Percentiles rank a stretch among this genome's conserved stretches.
Conservation (phyloP, 2,113 vertebrate species). For the Hemiscyllium ocellatum region DNA sequence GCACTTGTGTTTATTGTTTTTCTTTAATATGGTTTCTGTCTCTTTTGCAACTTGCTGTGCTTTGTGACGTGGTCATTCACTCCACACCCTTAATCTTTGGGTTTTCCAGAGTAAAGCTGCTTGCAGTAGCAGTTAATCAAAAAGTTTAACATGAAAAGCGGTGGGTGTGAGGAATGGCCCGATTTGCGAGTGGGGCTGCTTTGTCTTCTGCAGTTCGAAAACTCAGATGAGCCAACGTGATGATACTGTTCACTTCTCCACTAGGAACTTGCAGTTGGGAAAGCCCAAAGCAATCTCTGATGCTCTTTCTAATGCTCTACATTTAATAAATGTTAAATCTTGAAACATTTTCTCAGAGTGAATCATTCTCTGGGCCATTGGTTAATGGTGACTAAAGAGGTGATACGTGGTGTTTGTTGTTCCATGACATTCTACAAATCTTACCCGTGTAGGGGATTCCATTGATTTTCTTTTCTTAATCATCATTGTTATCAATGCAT, state of each 20-base stretch:
- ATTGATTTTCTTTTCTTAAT: not conserved
- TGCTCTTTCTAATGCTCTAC: not conserved
- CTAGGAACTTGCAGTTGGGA: not conserved
- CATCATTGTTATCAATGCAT: not conserved
- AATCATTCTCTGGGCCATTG: not conserved
- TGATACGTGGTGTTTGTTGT: not conserved
- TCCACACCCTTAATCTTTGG: not conserved
- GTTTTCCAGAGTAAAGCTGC: not conserved
- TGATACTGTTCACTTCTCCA: not conserved
- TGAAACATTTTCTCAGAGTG: not conserved
- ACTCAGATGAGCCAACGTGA: not conserved
- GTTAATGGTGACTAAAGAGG: not conserved
- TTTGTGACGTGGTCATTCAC: too few species aligned
- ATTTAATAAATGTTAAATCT: not conserved
- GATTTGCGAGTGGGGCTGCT: not conserved
- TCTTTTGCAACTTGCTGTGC: not conserved
- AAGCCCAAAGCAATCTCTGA: not conserved
- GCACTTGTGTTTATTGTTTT: not conserved
- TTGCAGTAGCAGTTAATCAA: not conserved
- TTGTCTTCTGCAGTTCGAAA: too few species aligned
- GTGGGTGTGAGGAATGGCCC: not conserved
- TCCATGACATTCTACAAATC: not conserved
- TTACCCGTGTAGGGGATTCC: not conserved
- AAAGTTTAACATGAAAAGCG: not conserved
- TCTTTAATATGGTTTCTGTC: not conserved